Evolutionary conservation across 2,113 vertebrate species (phyloP), one percentile per base, ranked within the genome.

Genomic region (Dolichotis patagonum): DNA sequence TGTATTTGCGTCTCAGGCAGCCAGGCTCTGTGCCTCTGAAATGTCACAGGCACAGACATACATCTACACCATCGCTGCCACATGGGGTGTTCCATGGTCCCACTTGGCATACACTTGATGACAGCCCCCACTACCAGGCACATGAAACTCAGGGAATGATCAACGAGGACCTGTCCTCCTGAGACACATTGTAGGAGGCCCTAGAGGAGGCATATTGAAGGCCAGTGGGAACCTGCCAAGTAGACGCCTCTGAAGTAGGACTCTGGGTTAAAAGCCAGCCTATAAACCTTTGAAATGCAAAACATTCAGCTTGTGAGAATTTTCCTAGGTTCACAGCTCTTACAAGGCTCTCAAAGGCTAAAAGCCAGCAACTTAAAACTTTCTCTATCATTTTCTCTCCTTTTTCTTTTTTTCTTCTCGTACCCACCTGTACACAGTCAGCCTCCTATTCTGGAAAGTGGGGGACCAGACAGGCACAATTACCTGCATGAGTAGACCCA

Each of bases 91-190:
- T 11, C 30, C 19, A 12, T 32, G 22, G 77, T 30, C 88, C 67
- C 0, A 0, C 7, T 17, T 5, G 20, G 8, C 69, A 22, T 38
- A 24, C 26, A 28, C 10, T 41, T 22, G 30, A 32, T 62, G 38
- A 63, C 7, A 2, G 5, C 30, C 58, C 28, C 28, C 1, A 7
- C 38, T 3, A 13, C 52, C 69, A 75, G 52, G 30, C n/a, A 26
- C 3, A 1, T 26, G 46, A 43, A 32, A 26, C 1, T 1, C 32
- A 19, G 5, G 11, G 17, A 43, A 17, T 30, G 16, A 7, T 41
- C 38, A 38, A 1, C 11, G 19, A 5, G 35, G 13, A 3, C 43
- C 73, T 90, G 63, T 9, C 58, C 16, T 56, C 49, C 1, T 0
- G 24, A 62, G 56, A 54, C 11, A 32, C 7, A 17, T 7, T 26